A percentile compares a stretch with the other conserved stretches of the same genome.
Evolutionary conservation across 2,888 invertebrate genomes (phyloP).

Genomic region (Matsumyia berberina): DNA sequence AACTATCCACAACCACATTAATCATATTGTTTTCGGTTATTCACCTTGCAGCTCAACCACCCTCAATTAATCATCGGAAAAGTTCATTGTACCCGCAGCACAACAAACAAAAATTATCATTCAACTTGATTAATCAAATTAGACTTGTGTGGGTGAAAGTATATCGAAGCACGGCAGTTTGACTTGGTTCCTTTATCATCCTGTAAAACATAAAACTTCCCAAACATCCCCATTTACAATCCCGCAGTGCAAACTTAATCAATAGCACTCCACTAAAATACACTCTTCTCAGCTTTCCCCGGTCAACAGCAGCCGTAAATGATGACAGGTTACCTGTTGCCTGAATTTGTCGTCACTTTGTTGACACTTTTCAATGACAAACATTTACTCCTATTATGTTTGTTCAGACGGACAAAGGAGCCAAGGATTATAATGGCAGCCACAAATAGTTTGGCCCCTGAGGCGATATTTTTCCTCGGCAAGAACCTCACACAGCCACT

Average conservation of each 20-base stretch:
- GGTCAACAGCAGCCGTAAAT: conserved; percentile 24
- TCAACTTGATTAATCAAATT: not conserved
- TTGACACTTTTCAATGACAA: conserved; percentile 63
- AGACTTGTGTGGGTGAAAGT: not conserved
- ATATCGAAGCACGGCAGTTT: not conserved
- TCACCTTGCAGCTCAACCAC: not conserved
- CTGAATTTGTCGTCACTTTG: conserved; percentile 38
- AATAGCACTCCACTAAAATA: not conserved
- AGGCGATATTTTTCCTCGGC: conserved; percentile 35
- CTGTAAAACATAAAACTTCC: no score
- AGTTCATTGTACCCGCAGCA: not conserved
- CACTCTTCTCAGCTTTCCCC: not conserved
- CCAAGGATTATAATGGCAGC: conserved; percentile 59
- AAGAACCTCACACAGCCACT: not conserved
- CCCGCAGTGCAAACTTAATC: no score
- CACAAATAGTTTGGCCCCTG: conserved; percentile 62
- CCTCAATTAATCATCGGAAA: not conserved
- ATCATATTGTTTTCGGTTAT: not conserved
- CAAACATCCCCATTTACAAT: no score
- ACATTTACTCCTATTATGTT: conserved; percentile 57
- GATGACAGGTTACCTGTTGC: conserved; percentile 60
- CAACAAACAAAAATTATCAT: not conserved
- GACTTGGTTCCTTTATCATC: not conserved
- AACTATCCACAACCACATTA: not conserved
- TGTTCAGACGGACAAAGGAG: conserved; percentile 57